These are phyloP conservation scores for Betta splendens DNA, from an alignment of 2,797 vertebrate species.

Conservation along the genomic window DNA sequence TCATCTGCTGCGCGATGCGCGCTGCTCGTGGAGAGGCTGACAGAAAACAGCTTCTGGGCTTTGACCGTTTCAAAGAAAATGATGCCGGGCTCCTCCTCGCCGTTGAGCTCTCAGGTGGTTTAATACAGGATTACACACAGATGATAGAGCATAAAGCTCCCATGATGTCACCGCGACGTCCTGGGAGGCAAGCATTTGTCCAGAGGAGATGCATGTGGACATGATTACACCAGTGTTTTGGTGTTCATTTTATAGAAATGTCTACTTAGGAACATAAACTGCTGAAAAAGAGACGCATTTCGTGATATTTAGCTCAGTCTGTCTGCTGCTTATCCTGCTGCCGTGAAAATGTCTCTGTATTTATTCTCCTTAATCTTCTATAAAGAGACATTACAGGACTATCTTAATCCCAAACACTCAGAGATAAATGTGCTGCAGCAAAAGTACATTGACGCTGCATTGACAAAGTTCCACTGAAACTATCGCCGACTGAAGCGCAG, in stretches of 20 bases:
- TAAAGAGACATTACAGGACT: constrained; percentile 25
- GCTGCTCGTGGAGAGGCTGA: constrained; percentile 23
- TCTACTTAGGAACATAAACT: background rate
- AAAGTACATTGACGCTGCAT: constrained; percentile 1
- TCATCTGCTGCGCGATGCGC: constrained; percentile 9
- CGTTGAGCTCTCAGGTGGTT: constrained; percentile 18
- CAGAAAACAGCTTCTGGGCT: constrained; percentile 31
- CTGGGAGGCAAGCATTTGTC: background rate
- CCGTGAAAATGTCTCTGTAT: constrained; percentile 31
- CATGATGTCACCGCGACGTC: constrained; percentile 11
- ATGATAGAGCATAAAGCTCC: constrained; percentile 20
- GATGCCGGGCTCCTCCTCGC: background rate
- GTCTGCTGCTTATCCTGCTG: constrained; percentile 35
- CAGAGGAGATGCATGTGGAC: background rate
- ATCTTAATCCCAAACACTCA: constrained; percentile 1
- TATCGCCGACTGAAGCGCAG: background rate
- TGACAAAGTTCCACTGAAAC: background rate
- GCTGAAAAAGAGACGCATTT: constrained; percentile 12
- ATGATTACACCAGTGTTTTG: background rate
- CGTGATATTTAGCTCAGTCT: constrained; percentile 27
- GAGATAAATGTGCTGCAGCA: background rate
- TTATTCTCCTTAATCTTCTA: constrained; percentile 33
- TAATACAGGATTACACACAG: constrained; percentile 27
- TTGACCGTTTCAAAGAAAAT: constrained; percentile 16
- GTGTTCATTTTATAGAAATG: background rate